A percentile compares a stretch with the other conserved stretches of the same genome.
phyloP scores from a whole-genome alignment of 2,113 vertebrate species.

The Ia io region DNA sequence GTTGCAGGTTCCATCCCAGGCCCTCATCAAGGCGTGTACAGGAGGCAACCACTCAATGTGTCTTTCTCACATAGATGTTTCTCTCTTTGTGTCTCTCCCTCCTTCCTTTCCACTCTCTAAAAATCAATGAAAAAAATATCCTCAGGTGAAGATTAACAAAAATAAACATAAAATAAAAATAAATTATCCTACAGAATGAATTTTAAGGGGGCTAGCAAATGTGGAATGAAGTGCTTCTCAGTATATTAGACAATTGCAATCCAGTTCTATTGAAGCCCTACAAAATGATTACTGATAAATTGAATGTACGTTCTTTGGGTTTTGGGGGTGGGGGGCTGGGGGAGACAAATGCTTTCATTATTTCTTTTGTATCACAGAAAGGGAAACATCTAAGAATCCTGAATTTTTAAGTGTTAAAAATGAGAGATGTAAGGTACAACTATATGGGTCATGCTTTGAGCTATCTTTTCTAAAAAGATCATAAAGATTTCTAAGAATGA shows the following conservation, averaged over 20 bases:
- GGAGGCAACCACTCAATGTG: too few species aligned
- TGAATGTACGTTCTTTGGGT: background rate
- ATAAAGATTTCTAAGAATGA: slow-evolving; percentile 10
- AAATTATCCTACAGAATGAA: background rate
- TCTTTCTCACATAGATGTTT: too few species aligned
- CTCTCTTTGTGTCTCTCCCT: too few species aligned
- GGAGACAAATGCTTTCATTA: background rate
- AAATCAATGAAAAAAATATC: too few species aligned
- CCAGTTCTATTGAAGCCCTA: background rate
- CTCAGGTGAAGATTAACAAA: too few species aligned
- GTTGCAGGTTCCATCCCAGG: too few species aligned
- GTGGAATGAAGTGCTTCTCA: background rate
- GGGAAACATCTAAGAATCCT: background rate
- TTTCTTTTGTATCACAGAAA: slow-evolving; percentile 25
- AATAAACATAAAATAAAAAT: background rate
- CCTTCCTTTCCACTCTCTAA: too few species aligned
- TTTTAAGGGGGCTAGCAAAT: background rate
- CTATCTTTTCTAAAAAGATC: background rate
- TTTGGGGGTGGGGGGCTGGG: background rate
- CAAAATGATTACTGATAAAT: slow-evolving; percentile 13
- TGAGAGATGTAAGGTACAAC: background rate
- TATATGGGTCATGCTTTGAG: background rate
- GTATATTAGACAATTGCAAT: background rate
- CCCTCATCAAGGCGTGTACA: too few species aligned
- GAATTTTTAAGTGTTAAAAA: slow-evolving; percentile 42